Conservation (phyloP, 2,797 vertebrate species). For the Oreochromis mossambicus region DNA sequence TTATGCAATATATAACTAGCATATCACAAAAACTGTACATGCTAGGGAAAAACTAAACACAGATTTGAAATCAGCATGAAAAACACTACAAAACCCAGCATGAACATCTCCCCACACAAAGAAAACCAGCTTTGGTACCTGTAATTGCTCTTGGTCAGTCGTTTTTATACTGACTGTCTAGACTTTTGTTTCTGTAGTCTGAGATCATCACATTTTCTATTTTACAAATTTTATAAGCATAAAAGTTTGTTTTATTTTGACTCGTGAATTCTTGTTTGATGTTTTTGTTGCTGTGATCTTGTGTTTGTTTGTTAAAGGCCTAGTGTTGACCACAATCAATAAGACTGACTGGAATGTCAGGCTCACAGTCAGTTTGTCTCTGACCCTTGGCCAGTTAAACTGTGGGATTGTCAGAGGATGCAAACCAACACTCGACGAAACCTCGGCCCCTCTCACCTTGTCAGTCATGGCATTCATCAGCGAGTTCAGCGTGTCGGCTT, state of each 20-base stretch:
- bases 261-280: background rate
- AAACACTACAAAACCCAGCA: background rate
- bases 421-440: background rate
- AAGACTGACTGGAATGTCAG: background rate
- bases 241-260: background rate
- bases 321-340: background rate
- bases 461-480: slow-evolving; percentile 83
- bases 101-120: background rate
- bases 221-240: background rate
- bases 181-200: background rate
- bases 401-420: background rate
- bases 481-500: slow-evolving; percentile 75
- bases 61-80: background rate
- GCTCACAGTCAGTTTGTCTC: background rate
- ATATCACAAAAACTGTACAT: background rate
- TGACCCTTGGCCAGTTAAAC: background rate
- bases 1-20: background rate
- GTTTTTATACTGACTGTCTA: background rate
- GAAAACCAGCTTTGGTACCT: background rate
- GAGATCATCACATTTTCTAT: background rate
- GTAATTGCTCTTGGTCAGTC: background rate
- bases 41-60: background rate
- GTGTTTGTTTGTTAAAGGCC: background rate
- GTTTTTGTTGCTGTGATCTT: background rate
- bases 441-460: slow-evolving; percentile 70